phyloP scores from a whole-genome alignment of 2,888 invertebrate genomes.

The Harpagoxenus sublaevis region DNA sequence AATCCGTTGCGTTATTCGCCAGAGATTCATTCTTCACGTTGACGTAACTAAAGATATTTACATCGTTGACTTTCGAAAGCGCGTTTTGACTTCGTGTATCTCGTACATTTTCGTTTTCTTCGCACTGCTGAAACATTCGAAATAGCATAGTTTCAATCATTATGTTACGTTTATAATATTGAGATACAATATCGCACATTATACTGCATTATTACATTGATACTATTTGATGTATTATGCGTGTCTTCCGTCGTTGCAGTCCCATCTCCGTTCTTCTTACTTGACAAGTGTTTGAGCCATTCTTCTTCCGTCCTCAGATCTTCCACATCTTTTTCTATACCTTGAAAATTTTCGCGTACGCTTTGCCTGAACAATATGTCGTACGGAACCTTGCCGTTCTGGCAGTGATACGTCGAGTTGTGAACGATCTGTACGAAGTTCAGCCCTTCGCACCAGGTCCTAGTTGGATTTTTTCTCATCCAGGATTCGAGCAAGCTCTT shows the following conservation, averaged over 20 bases:
- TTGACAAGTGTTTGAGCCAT: constrained; percentile 51
- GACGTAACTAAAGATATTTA: constrained; percentile 68
- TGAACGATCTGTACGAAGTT: constrained; percentile 77
- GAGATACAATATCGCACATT: constrained; percentile 1
- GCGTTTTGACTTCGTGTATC: constrained; percentile 25
- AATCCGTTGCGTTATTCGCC: constrained; percentile 51
- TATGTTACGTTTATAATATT: constrained; percentile 1
- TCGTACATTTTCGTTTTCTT: constrained; percentile 54
- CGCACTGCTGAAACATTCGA: constrained; percentile 50
- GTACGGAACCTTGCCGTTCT: constrained; percentile 75
- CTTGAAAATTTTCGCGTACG: constrained; percentile 68
- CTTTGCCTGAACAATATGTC: constrained; percentile 76
- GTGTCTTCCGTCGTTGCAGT: neutral
- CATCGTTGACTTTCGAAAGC: constrained; percentile 27
- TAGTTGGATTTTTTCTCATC: constrained; percentile 75
- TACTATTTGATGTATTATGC: constrained; percentile 25
- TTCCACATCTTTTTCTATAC: constrained; percentile 42
- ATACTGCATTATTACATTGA: constrained; percentile 35
- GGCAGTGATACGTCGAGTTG: constrained; percentile 73
- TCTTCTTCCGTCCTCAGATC: constrained; percentile 71
- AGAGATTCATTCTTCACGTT: constrained; percentile 68
- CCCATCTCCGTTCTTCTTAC: constrained; percentile 11
- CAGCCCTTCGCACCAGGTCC: constrained; percentile 76
- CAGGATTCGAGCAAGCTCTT: constrained; percentile 72
- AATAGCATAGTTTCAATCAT: constrained; percentile 35